phyloP scores from a whole-genome alignment of 2,113 vertebrate genomes.

The Macrotis lagotis region DNA sequence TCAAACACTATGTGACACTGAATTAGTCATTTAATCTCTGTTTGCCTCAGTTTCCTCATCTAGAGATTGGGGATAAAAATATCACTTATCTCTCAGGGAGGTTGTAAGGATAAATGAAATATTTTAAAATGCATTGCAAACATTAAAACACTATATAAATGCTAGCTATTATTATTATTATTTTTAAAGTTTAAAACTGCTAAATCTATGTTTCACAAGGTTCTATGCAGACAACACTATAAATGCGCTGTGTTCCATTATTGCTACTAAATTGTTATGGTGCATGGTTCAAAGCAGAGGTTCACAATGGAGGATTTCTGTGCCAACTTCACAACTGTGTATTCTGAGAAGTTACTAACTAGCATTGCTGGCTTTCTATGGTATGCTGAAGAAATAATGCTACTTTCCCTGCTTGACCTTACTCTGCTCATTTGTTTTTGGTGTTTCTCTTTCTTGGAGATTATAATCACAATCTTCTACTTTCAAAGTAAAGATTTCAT shows the following conservation, averaged over 20 bases:
- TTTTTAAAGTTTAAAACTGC: slow-evolving; percentile 65
- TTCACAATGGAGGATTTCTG: not conserved
- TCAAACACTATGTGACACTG: not conserved
- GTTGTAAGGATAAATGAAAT: not conserved
- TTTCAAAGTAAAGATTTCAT: not conserved
- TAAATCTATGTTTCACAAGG: slow-evolving; percentile 48
- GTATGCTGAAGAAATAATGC: not conserved
- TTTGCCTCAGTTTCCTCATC: not conserved
- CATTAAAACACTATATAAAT: not conserved
- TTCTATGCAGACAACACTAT: slow-evolving; percentile 9
- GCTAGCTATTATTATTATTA: slow-evolving; percentile 54
- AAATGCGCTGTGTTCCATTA: not conserved
- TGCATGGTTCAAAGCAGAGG: not conserved
- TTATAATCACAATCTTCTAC: not conserved
- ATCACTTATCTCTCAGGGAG: not conserved
- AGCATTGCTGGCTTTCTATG: not conserved
- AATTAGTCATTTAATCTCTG: not conserved
- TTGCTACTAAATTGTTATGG: not conserved
- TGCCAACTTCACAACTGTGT: not conserved
- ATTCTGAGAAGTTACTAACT: not conserved
- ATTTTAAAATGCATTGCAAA: not conserved
- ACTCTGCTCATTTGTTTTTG: not conserved
- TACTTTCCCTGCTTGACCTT: not conserved
- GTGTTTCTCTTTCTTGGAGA: slow-evolving; percentile 8
- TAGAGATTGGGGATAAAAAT: not conserved